Percentiles rank a stretch among this genome's conserved stretches.
Conservation (phyloP, 2,888 invertebrate species). For the Aporophyla nigra region DNA sequence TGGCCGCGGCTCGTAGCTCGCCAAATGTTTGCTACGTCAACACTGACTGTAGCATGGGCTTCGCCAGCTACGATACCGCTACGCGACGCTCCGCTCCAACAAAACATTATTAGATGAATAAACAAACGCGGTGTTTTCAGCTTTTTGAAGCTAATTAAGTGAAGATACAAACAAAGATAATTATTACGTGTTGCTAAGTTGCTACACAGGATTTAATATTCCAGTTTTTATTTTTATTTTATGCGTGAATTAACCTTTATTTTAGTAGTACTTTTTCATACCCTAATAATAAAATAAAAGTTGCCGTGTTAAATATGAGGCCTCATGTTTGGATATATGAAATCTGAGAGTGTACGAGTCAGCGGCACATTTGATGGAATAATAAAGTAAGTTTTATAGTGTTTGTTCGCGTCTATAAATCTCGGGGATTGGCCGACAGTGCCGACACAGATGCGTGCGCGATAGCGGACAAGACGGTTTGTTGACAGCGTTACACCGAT, state of each 20-base stretch:
- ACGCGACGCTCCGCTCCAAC: slow-evolving; percentile 45
- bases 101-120: slow-evolving; percentile 53
- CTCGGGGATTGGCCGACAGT: slow-evolving; percentile 73
- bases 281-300: slow-evolving; percentile 39
- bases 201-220: slow-evolving; percentile 34
- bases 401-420: slow-evolving; percentile 80
- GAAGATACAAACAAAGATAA: slow-evolving; percentile 56
- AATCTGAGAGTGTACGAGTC: slow-evolving; percentile 71
- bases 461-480: slow-evolving; percentile 71
- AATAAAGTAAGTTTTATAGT: slow-evolving; percentile 85
- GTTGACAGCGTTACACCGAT: slow-evolving; percentile 73
- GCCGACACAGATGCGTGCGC: slow-evolving; percentile 76
- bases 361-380: slow-evolving; percentile 82
- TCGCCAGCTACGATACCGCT: slow-evolving; percentile 49
- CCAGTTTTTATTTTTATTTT: slow-evolving; percentile 34
- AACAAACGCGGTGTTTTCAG: slow-evolving; percentile 42
- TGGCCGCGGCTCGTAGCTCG: slow-evolving; percentile 60
- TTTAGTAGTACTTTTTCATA: slow-evolving; percentile 1
- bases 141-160: slow-evolving; percentile 53
- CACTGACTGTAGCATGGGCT: slow-evolving; percentile 63
- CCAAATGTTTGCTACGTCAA: slow-evolving; percentile 75
- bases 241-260: slow-evolving; percentile 8
- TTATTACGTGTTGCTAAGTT: slow-evolving; percentile 27
- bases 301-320: slow-evolving; percentile 62
- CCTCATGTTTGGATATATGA: slow-evolving; percentile 69